Evolutionary conservation across 2,888 invertebrate species (phyloP).

Genomic region (Aleiodes testaceus): DNA sequence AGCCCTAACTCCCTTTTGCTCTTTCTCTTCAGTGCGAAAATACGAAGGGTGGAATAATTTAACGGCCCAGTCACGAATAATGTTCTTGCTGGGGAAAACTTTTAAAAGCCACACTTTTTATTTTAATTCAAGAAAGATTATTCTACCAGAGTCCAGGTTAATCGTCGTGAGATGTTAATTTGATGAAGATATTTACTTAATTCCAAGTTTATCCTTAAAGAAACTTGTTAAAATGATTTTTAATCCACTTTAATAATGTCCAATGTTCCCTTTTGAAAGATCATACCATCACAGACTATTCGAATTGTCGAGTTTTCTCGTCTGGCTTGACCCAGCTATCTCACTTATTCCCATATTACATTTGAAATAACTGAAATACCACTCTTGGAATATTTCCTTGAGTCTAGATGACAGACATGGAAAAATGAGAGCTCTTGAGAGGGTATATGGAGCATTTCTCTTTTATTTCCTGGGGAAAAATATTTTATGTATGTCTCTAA

Average conservation of each 20-base stretch:
- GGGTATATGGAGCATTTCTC: neutral
- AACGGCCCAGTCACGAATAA: neutral
- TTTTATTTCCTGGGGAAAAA: neutral
- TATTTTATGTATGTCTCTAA: no score
- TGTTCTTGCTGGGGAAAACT: no score
- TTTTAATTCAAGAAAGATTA: no score
- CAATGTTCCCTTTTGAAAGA: neutral
- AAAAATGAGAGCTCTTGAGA: neutral
- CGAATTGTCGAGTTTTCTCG: neutral
- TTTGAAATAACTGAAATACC: conserved; percentile 44
- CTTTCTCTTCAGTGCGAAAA: neutral
- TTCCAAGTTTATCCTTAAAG: no score
- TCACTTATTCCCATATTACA: conserved; percentile 52
- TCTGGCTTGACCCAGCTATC: conserved; percentile 45
- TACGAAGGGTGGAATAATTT: conserved; percentile 12
- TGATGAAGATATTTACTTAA: no score
- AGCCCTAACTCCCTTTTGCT: neutral
- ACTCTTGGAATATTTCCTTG: conserved; percentile 41
- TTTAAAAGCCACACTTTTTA: no score
- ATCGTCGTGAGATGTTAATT: no score
- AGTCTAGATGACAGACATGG: conserved; percentile 7
- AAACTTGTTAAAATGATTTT: no score
- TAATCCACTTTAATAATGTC: no score
- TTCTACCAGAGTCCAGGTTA: no score
- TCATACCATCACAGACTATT: neutral